These are phyloP conservation scores for Pomatorhinus ruficollis DNA, from an alignment of 2,113 vertebrate species.

Conservation along the genomic window DNA sequence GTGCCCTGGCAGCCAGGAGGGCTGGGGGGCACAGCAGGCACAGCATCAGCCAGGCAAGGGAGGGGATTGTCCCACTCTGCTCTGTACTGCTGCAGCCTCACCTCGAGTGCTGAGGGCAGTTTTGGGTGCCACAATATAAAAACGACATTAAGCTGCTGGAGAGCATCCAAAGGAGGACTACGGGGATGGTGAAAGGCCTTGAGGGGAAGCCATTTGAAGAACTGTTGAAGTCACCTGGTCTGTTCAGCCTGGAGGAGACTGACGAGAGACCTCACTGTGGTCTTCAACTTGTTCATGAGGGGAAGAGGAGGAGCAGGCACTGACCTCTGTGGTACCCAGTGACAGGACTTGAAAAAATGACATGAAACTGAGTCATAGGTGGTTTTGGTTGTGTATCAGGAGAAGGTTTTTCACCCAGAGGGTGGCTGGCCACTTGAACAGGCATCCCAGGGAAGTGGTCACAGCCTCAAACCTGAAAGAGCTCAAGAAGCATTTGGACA, in stretches of 20 bases:
- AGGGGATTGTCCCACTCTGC: not conserved
- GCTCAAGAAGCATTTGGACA: not conserved
- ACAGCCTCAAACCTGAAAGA: not conserved
- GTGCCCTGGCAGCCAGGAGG: not conserved
- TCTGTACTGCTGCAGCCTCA: rapidly evolving
- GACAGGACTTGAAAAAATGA: not conserved
- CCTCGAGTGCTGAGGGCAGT: not conserved
- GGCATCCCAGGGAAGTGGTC: not conserved
- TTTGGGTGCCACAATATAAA: no score
- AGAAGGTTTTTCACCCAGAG: not conserved
- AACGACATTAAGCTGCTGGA: rapidly evolving
- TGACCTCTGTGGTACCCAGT: not conserved
- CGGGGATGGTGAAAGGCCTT: rapidly evolving
- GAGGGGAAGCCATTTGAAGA: not conserved
- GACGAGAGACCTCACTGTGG: not conserved
- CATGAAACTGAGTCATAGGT: not conserved
- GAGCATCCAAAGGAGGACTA: not conserved
- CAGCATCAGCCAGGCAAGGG: not conserved
- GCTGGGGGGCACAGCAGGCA: not conserved
- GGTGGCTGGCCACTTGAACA: not conserved
- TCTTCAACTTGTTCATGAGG: rapidly evolving
- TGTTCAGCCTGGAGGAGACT: not conserved
- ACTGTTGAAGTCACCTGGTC: rapidly evolving
- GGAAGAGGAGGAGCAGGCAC: not conserved
- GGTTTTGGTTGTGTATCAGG: not conserved